Base-by-base conservation (phyloP, 2,797 vertebrate species). In the Mallotus villosus region DNA sequence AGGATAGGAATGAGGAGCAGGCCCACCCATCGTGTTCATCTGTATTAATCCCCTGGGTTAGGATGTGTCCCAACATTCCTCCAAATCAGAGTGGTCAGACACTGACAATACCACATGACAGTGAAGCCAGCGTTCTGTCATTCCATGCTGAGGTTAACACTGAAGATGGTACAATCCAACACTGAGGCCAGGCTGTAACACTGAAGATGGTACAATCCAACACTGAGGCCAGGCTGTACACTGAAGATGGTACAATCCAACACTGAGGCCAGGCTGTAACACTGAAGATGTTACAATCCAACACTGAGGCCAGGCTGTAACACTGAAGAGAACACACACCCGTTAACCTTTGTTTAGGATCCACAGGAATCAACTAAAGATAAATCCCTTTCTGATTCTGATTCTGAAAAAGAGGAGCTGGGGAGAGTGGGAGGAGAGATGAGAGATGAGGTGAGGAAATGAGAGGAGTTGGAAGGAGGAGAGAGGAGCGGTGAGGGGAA, bases 11-110 rank as follows among this genome's bases (percentile, higher is more conserved):
- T 6, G 17, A 63, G 16, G 32, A 5, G 2, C 16, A 7, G 17
- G 29, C 17, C 27, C 25, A 25, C 22, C 72, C 64, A 67, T 75
- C 76, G 79, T 41, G 85, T 81, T 76, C 62, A 78, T 81, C 49
- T 78, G 67, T 70, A 77, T 82, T 80, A 85, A 89, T 87, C 76
- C 78, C 7, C 51, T 61, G 73, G 71, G 77, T 86, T 73, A 86
- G 49, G 14, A 49, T 51, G 81, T 69, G 77, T 84, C 69, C 76
- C 83, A 82, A 73, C 70, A 70, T 78, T 84, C 70, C 80, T 67
- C 61, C 37, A 69, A 86, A 74, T 82, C 80, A 79, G 71, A 64
- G 68, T 67, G 76, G 63, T 75, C 32, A 41, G 37, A 34, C 32
- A 34, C 32, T 34, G 32, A 41, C 8, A 41, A 41, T 86, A 22